Base-by-base conservation (phyloP, 2,113 vertebrate genomes). In the Microcebus jonahi region DNA sequence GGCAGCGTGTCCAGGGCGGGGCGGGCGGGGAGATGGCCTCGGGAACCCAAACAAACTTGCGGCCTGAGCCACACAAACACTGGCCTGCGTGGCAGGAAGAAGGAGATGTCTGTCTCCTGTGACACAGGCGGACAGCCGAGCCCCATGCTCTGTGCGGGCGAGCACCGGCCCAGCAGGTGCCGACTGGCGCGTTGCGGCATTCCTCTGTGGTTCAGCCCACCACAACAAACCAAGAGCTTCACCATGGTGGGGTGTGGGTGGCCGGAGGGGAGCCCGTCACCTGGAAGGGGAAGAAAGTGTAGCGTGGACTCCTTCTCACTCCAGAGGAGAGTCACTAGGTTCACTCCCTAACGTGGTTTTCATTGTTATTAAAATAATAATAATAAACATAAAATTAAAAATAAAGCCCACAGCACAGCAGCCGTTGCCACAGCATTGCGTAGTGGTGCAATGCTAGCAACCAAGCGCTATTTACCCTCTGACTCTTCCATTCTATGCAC, bases 351-450 rank as follows among this genome's bases (percentile, higher is more conserved):
- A 27, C 15, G 36, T 10, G 36, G 50, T 84, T 93, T 77, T 20
- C 68, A 20, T 80, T 82, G 76, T 65, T 87, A 89, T 36, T 79
- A 50, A 57, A 79, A 36, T 3, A 65, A 57, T 63, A 71, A 86
- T 63, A 71, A 86, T 67, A 94, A 93, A 82, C 84, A 94, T 31
- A 59, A 92, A 96, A 96, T 76, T 67, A 53, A 86, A 92, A 96
- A 61, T 77, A 95, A 93, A 92, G 84, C 81, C 85, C 0, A 4
- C 27, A 65, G 86, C 23, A 0, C 11, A 36, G 23, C 42, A 68
- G n/a, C 73, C 48, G 45, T 42, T 3, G 34, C 9, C 8, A 8
- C 3, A 5, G 15, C 3, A 0, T 20, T 29, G 34, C 29, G 29
- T 55, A 85, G 80, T 57, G 39, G 50, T 0, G 39, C 53, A 79